A percentile compares a stretch with the other conserved stretches of the same genome.
phyloP scores from a whole-genome alignment of 2,888 invertebrate species.

The Limnephilus lunatus region DNA sequence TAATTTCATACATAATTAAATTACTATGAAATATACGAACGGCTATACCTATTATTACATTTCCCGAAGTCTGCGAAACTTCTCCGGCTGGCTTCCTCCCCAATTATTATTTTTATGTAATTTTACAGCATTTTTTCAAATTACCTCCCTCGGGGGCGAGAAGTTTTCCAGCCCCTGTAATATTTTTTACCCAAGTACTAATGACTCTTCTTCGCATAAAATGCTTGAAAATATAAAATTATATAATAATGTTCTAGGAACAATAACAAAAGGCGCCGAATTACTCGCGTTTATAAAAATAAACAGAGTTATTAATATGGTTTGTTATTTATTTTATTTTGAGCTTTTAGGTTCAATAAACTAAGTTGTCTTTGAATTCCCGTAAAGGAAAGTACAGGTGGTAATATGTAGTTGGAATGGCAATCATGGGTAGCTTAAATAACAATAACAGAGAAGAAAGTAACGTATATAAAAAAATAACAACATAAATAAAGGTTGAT shows the following conservation, averaged over 20 bases:
- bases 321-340: neutral
- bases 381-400: no score
- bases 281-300: neutral
- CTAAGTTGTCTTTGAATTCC: no score
- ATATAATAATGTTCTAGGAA: neutral
- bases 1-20: conserved; percentile 42
- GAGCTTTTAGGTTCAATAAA: neutral
- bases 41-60: conserved; percentile 30
- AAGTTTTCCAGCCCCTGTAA: neutral
- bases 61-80: conserved; percentile 56
- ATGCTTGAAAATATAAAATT: neutral
- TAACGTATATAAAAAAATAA: no score
- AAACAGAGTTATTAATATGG: no score
- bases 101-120: conserved; percentile 59
- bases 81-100: conserved; percentile 52
- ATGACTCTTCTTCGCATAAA: neutral
- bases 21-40: conserved; percentile 50
- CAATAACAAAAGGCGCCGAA: neutral
- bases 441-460: no score
- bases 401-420: no score
- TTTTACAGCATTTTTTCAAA: conserved; percentile 52
- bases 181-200: neutral
- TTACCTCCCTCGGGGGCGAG: conserved; percentile 35
- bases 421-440: no score
- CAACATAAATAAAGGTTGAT: no score